phyloP scores from a whole-genome alignment of 2,113 vertebrate species.

The Tretioscincus oriximinensis region DNA sequence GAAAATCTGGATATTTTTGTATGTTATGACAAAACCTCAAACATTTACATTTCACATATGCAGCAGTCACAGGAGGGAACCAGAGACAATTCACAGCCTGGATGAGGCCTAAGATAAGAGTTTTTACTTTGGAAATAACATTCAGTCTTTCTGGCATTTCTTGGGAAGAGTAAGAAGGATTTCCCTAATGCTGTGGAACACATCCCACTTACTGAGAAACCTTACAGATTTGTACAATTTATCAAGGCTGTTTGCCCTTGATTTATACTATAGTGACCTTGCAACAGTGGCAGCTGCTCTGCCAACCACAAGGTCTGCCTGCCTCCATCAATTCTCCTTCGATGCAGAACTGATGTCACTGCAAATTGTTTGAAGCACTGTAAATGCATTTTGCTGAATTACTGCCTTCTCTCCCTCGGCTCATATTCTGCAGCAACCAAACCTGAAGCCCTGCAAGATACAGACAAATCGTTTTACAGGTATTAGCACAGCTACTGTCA shows the following conservation, averaged over 20 bases:
- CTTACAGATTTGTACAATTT: not conserved
- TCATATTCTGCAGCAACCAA: not conserved
- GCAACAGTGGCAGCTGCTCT: accelerated
- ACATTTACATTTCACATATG: too few relatives aligned
- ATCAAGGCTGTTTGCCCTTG: not conserved
- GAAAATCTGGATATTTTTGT: too few relatives aligned
- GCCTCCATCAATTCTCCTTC: not conserved
- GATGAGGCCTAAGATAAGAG: too few relatives aligned
- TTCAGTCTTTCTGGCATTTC: not conserved
- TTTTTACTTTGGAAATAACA: too few relatives aligned
- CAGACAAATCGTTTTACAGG: constrained; percentile 21
- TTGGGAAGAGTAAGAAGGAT: not conserved
- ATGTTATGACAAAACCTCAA: too few relatives aligned
- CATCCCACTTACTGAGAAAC: constrained; percentile 3
- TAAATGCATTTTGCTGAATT: not conserved
- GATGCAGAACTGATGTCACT: not conserved
- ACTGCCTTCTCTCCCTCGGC: not conserved
- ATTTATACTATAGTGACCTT: not conserved
- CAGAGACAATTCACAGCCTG: too few relatives aligned
- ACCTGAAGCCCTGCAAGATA: accelerated
- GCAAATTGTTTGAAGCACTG: constrained; percentile 1
- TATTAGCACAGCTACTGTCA: not conserved
- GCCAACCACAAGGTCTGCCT: not conserved
- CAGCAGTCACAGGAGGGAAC: too few relatives aligned
- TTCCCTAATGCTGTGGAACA: constrained; percentile 5